Conservation (phyloP, 2,797 vertebrate genomes). For the Philypnodon macrostomus region DNA sequence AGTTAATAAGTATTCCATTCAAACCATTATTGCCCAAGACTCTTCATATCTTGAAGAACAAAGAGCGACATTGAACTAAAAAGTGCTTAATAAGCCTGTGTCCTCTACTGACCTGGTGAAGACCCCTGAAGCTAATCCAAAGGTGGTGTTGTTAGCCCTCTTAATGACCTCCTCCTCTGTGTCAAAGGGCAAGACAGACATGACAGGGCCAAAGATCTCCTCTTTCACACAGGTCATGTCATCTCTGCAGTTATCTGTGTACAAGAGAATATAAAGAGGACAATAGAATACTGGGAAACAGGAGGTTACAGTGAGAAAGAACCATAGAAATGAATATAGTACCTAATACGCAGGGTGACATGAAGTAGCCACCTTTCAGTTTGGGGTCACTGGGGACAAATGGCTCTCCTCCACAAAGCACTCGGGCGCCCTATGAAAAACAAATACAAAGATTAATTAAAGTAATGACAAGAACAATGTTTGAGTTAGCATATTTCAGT, state of each 20-base stretch:
- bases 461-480: too few relatives aligned
- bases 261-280: not conserved
- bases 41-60: conserved; percentile 1
- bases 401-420: conserved; percentile 88
- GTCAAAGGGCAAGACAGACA: conserved; percentile 92
- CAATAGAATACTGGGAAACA: not conserved
- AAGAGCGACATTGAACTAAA: conserved; percentile 1
- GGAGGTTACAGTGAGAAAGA: too few relatives aligned
- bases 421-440: conserved; percentile 83
- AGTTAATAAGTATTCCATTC: too few relatives aligned
- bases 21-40: too few relatives aligned
- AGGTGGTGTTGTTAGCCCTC: conserved; percentile 88
- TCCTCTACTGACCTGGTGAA: conserved; percentile 86
- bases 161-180: conserved; percentile 89
- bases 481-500: too few relatives aligned
- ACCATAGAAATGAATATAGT: conserved; percentile 13
- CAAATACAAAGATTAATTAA: not conserved
- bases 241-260: conserved; percentile 87
- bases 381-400: conserved; percentile 84
- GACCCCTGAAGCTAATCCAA: conserved; percentile 91
- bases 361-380: conserved; percentile 87
- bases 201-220: conserved; percentile 97
- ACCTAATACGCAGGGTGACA: conserved; percentile 92
- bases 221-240: conserved; percentile 94
- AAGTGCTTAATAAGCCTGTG: not conserved